Base-by-base conservation (phyloP, 2,113 vertebrate genomes). In the Dicaeum eximium region DNA sequence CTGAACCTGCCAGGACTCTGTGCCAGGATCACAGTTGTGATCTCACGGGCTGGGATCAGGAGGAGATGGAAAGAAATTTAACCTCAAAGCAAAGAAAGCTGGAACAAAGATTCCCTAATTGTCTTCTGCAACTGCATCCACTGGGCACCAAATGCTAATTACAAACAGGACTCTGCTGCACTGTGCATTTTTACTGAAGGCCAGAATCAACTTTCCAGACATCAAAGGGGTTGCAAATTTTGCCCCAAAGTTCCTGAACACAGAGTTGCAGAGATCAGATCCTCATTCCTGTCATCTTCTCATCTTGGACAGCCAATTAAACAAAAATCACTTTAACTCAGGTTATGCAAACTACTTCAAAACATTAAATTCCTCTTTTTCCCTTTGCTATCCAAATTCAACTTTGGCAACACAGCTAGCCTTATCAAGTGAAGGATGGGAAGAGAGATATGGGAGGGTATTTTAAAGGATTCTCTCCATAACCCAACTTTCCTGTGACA, bases 401-500 rank as follows among this genome's bases (percentile, higher is more conserved):
- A 2, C 17, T 40, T 38, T 23, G 20, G 45, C 64, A 70, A 38
- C 47, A 65, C 3, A 61, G 56, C 11, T 77, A 69, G 30, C 3
- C 10, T 62, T 47, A 28, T 1, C 16, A 15, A 5, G 18, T 23
- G 5, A 22, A 33, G 50, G 62, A 48, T 33, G 64, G 56, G 42
- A 24, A 64, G 4, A 65, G 21, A 87, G 65, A 13, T 5, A 4
- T 0, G 1, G 7, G 24, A 1, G 22, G 13, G 13, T 10, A 8
- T 72, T 90, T 86, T 9, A 64, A 38, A 40, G 35, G 56, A 40
- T 81, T 47, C 51, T 61, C 64, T 27, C 45, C 11, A 2, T 0
- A 3, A 51, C 13, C 8, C 42, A 58, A 16, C 5, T 27, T 24
- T 6, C 73, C n/a, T 2, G 12, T 0, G 5, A 40, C 54, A 56